A percentile compares a stretch with the other conserved stretches of the same genome.
Conservation (phyloP, 2,797 vertebrate genomes). For the Emydoidea blandingii region DNA sequence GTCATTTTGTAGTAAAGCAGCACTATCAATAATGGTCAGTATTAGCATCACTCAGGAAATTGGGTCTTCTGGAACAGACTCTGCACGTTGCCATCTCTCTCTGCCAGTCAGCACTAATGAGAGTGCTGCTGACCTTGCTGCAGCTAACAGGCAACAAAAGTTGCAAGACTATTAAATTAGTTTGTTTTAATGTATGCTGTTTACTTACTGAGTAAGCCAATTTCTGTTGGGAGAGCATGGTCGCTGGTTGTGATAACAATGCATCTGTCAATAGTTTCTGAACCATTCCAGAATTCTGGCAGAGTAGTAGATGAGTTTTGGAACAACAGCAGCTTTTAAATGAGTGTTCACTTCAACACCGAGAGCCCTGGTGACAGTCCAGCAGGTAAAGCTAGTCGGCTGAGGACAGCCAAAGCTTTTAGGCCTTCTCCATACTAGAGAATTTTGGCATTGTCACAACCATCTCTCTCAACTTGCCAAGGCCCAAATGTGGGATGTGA, state of each 20-base stretch:
- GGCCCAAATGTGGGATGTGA: not conserved
- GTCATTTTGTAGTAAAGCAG: not conserved
- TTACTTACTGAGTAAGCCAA: not conserved
- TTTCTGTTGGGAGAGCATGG: not conserved
- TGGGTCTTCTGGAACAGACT: not conserved
- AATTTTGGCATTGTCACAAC: not conserved
- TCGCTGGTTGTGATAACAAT: conserved; percentile 2
- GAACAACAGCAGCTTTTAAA: conserved; percentile 3
- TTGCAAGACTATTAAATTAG: conserved; percentile 41
- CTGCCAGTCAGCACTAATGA: conserved; percentile 23
- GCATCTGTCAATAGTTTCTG: not conserved
- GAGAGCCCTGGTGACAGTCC: not conserved
- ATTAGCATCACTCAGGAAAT: not conserved
- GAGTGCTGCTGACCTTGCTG: conserved; percentile 42
- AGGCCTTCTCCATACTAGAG: accelerated
- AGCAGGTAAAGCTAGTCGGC: not conserved
- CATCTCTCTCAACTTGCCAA: not conserved
- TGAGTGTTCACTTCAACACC: not conserved
- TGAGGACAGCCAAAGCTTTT: not conserved
- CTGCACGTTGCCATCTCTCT: not conserved
- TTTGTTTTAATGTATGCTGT: too few relatives aligned
- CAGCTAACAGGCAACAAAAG: conserved; percentile 40
- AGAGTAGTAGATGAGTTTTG: not conserved
- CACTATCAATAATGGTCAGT: not conserved
- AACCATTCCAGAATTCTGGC: conserved; percentile 9